Evolutionary conservation across 2,113 vertebrate species (phyloP), one percentile per base, ranked within the genome.

Genomic region (Istiophorus platypterus): DNA sequence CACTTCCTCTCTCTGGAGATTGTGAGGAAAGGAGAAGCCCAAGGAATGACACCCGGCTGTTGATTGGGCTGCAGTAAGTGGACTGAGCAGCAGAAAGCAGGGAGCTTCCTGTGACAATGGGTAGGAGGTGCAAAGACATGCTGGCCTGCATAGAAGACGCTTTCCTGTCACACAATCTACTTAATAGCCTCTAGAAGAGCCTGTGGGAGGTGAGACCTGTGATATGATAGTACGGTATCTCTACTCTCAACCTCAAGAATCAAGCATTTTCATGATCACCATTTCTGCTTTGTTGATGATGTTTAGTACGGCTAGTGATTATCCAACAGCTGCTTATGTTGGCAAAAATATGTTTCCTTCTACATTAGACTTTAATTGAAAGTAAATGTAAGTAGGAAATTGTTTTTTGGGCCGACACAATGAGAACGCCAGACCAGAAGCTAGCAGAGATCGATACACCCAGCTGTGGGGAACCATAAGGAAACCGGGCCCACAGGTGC

Each of bases 31-130:
- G 63, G 78, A 88, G 75, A 87, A 85, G 70, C 54, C 82, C 34
- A 29, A 56, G 77, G 80, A 93, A 88, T 91, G 87, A 88, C 91
- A 91, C 85, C 68, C 65, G 51, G 72, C 70, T 85, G 78, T 92
- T 90, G 89, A 89, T 90, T 57, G 72, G 88, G 87, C 82, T 90
- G 62, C 58, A 75, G 78, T 83, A 88, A 88, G 89, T 92, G 91
- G 88, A 91, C 76, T 71, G 81, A 85, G 62, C 59, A 37, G 72
- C 69, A 76, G 78, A 80, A 41, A 79, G 72, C 75, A 76, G 76
- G 87, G 74, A 88, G 86, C 85, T 90, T 92, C 86, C 90, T 90
- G 85, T 90, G 82, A 88, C 85, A 82, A 80, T 67, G 47, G 77
- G 84, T 74, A 83, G 92, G 78, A 89, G 76, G 88, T 84, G 90